Evolutionary conservation across 1,140 invertebrate genomes (phyloP).

Genomic region (Drosophila oshimai): DNA sequence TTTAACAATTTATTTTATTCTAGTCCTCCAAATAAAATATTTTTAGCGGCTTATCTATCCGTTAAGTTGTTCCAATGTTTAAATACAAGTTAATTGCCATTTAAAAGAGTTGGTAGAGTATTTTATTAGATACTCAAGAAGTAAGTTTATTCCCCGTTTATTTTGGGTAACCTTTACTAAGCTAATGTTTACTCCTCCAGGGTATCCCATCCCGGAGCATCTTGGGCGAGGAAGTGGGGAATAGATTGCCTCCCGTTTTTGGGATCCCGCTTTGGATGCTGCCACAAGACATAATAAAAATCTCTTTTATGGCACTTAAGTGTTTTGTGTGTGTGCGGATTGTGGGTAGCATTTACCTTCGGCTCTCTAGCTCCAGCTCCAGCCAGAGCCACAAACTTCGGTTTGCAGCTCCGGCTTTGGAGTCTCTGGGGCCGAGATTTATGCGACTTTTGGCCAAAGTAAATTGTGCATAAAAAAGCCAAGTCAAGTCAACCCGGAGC

Average conservation of each 20-base stretch:
- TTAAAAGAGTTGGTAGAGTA: not conserved
- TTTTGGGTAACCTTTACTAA: slow-evolving; percentile 25
- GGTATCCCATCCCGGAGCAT: slow-evolving; percentile 4
- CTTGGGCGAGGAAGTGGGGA: slow-evolving; percentile 1
- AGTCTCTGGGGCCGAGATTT: slow-evolving; percentile 60
- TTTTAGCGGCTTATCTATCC: no score
- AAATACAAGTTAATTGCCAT: not conserved
- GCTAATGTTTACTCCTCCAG: slow-evolving; percentile 28
- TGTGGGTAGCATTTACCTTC: slow-evolving; percentile 79
- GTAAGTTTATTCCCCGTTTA: not conserved
- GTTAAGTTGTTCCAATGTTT: no score
- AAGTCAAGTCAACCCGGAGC: slow-evolving; percentile 32
- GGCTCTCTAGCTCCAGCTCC: slow-evolving; percentile 9
- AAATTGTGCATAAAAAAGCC: slow-evolving; percentile 79
- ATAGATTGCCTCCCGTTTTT: slow-evolving; percentile 41
- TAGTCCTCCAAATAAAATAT: no score
- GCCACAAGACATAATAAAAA: slow-evolving; percentile 78
- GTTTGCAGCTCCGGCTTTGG: slow-evolving; percentile 2
- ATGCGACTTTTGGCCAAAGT: slow-evolving; percentile 78
- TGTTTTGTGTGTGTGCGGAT: slow-evolving; percentile 73
- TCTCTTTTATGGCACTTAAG: slow-evolving; percentile 81
- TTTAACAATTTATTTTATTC: no score
- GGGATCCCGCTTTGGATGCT: slow-evolving; percentile 35
- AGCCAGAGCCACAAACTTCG: slow-evolving; percentile 4
- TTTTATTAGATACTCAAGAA: not conserved